A percentile compares a stretch with the other conserved stretches of the same genome.
Conservation (phyloP, 2,797 vertebrate species). For the Parambassis ranga region DNA sequence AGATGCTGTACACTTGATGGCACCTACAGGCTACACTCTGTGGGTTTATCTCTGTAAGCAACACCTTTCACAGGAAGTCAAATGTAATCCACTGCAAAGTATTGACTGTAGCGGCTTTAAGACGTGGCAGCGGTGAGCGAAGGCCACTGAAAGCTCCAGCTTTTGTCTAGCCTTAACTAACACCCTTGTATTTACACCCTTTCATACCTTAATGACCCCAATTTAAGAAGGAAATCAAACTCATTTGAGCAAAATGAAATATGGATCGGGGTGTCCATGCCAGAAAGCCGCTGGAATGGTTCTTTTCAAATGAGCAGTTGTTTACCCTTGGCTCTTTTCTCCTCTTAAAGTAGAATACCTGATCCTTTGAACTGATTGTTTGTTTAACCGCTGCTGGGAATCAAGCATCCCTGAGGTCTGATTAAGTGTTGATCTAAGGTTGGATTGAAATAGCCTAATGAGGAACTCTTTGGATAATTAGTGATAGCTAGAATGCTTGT, state of each 20-base stretch:
- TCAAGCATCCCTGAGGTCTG: conserved; percentile 82
- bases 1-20: background rate
- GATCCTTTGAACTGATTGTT: conserved; percentile 83
- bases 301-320: conserved; percentile 82
- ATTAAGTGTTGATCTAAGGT: conserved; percentile 84
- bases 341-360: conserved; percentile 77
- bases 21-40: background rate
- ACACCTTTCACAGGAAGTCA: background rate
- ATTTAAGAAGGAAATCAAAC: conserved; percentile 63
- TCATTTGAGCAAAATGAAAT: conserved; percentile 69
- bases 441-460: conserved; percentile 85
- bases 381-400: conserved; percentile 85
- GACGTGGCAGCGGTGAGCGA: background rate
- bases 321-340: conserved; percentile 75
- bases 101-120: conserved; percentile 6
- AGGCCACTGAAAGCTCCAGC: conserved; percentile 10
- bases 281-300: conserved; percentile 62
- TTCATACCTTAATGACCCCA: conserved; percentile 63
- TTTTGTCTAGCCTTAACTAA: conserved; percentile 21
- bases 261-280: conserved; percentile 73
- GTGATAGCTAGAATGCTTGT: conserved; percentile 79
- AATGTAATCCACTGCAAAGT: background rate
- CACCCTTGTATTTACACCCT: conserved; percentile 50
- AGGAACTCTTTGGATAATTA: conserved; percentile 85
- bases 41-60: background rate